These are phyloP conservation scores for Magallana ariakensis DNA, from an alignment of 1,140 invertebrate genomes.

Conservation along the genomic window DNA sequence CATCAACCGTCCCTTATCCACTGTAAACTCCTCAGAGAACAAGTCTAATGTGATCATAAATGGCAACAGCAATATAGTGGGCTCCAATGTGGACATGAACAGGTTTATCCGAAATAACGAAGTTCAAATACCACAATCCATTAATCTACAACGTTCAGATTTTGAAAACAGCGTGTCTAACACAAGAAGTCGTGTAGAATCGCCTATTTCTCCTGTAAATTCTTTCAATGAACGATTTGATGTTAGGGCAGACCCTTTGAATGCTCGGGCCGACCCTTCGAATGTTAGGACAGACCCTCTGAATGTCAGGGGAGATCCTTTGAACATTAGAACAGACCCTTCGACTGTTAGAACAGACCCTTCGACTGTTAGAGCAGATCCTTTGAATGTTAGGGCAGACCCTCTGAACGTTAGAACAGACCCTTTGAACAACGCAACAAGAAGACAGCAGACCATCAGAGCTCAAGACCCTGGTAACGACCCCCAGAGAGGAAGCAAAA, in stretches of 20 bases:
- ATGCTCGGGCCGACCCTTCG: no score
- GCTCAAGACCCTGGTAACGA: background rate
- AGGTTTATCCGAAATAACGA: background rate
- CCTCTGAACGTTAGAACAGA: no score
- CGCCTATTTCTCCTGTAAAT: background rate
- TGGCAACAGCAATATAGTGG: conserved; percentile 25
- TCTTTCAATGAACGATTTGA: background rate
- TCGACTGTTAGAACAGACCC: no score
- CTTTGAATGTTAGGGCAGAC: no score
- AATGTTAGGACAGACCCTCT: no score
- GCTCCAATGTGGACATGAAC: background rate
- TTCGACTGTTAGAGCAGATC: no score
- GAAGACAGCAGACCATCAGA: background rate
- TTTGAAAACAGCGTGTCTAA: background rate
- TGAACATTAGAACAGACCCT: no score
- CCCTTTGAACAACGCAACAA: background rate
- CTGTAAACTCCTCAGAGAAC: background rate
- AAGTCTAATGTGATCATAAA: conserved; percentile 4
- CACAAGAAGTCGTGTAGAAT: background rate
- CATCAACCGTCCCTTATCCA: background rate
- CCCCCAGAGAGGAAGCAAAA: conserved; percentile 13
- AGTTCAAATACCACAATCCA: background rate
- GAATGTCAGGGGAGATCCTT: no score
- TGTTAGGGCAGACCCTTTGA: background rate
- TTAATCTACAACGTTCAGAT: conserved; percentile 3